Conservation (phyloP, 2,888 invertebrate genomes). For the Villa cingulata region DNA sequence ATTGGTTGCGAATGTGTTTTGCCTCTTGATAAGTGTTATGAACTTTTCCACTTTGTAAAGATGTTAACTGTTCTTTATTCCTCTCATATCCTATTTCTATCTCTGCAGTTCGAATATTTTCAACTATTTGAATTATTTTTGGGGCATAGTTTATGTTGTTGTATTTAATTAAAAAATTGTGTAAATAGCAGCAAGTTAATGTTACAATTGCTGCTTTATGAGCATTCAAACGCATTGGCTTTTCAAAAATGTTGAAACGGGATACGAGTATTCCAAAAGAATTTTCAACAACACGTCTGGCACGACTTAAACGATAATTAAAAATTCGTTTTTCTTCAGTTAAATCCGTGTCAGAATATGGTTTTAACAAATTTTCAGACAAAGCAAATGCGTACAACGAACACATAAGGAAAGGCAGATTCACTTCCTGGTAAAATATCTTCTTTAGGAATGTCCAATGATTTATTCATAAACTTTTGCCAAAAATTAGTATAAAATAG, state of each 20-base stretch:
- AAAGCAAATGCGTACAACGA: constrained; percentile 11
- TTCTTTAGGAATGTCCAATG: constrained; percentile 5
- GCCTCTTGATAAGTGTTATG: too few species aligned
- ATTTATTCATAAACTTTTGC: constrained; percentile 3
- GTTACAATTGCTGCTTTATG: constrained; percentile 8
- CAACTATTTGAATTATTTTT: too few species aligned
- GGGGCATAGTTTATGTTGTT: too few species aligned
- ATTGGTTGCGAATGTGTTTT: too few species aligned
- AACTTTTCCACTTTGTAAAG: too few species aligned
- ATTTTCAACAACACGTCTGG: constrained; percentile 10
- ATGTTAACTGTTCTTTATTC: too few species aligned
- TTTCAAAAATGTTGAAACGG: constrained; percentile 9
- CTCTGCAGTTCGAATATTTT: too few species aligned
- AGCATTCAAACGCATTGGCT: constrained; percentile 6
- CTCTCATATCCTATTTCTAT: too few species aligned
- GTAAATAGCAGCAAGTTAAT: constrained; percentile 9
- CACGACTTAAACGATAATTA: constrained; percentile 7
- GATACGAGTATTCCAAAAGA: constrained; percentile 9
- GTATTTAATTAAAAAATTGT: constrained; percentile 9
- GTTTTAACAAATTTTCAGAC: constrained; percentile 8
- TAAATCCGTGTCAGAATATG: constrained; percentile 6
- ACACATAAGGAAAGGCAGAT: constrained; percentile 8
- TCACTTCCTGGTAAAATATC: constrained; percentile 6
- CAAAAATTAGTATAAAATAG: constrained; percentile 10
- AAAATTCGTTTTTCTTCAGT: constrained; percentile 5